phyloP scores from a whole-genome alignment of 2,888 invertebrate species.

The Sisyra nigra region DNA sequence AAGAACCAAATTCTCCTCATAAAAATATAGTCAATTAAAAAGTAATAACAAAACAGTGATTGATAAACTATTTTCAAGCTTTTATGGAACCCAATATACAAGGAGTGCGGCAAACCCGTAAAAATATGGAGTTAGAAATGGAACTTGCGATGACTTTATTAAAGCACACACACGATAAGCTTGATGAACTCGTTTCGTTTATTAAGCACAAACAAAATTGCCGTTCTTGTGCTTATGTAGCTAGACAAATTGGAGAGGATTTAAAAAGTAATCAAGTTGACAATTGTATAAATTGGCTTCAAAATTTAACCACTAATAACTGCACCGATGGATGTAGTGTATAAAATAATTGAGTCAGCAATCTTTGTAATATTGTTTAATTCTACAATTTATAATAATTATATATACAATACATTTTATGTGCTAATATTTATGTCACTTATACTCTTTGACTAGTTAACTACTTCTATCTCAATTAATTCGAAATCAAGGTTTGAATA shows the following conservation, averaged over 20 bases:
- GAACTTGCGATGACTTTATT: background rate
- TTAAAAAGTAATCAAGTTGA: background rate
- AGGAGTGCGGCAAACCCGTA: background rate
- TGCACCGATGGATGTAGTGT: too few relatives aligned
- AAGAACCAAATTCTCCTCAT: too few relatives aligned
- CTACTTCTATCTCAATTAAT: too few relatives aligned
- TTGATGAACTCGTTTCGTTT: background rate
- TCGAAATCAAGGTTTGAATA: too few relatives aligned
- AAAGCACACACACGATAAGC: background rate
- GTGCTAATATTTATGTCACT: too few relatives aligned
- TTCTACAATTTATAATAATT: too few relatives aligned
- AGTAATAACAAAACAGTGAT: too few relatives aligned
- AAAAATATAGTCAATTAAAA: too few relatives aligned
- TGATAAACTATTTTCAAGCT: background rate
- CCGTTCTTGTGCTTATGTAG: background rate
- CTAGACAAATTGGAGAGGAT: background rate
- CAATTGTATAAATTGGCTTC: background rate
- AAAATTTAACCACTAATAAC: background rate
- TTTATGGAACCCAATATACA: slow-evolving; percentile 1
- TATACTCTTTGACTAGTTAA: too few relatives aligned
- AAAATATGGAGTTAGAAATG: slow-evolving; percentile 1
- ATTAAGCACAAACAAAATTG: background rate
- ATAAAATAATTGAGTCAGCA: too few relatives aligned
- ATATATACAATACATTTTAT: too few relatives aligned
- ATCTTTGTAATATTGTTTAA: too few relatives aligned